phyloP scores from a whole-genome alignment of 1,140 invertebrate genomes.

The Ridgeia piscesae region DNA sequence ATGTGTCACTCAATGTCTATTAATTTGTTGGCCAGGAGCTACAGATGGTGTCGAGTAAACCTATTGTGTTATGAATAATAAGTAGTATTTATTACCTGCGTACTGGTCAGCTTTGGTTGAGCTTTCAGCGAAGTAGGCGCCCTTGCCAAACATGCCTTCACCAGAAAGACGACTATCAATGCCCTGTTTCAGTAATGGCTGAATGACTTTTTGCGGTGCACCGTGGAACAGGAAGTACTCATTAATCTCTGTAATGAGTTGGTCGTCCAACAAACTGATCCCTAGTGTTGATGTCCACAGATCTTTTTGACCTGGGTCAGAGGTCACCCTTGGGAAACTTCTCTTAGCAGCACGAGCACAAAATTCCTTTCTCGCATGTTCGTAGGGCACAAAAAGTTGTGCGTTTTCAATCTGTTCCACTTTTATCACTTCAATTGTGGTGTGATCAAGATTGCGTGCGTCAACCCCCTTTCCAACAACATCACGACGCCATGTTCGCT shows the following conservation, averaged over 20 bases:
- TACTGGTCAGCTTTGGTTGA: slow-evolving; percentile 10
- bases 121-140: slow-evolving; percentile 25
- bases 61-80: too few relatives aligned
- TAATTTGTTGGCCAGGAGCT: too few relatives aligned
- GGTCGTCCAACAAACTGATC: neutral
- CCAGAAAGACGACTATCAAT: neutral
- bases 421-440: neutral
- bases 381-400: neutral
- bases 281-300: neutral
- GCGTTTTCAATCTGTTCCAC: neutral
- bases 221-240: slow-evolving; percentile 25
- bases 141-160: slow-evolving; percentile 18
- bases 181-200: neutral
- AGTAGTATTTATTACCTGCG: neutral
- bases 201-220: neutral
- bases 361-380: neutral
- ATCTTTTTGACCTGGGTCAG: neutral
- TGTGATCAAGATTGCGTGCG: neutral
- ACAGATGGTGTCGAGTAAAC: too few relatives aligned
- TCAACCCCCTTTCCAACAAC: neutral
- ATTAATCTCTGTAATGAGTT: neutral
- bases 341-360: neutral
- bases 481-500: neutral
- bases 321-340: neutral
- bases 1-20: too few relatives aligned